These are phyloP conservation scores for Meteorus sp. DNA, from an alignment of 1,140 invertebrate species.

Conservation along the genomic window DNA sequence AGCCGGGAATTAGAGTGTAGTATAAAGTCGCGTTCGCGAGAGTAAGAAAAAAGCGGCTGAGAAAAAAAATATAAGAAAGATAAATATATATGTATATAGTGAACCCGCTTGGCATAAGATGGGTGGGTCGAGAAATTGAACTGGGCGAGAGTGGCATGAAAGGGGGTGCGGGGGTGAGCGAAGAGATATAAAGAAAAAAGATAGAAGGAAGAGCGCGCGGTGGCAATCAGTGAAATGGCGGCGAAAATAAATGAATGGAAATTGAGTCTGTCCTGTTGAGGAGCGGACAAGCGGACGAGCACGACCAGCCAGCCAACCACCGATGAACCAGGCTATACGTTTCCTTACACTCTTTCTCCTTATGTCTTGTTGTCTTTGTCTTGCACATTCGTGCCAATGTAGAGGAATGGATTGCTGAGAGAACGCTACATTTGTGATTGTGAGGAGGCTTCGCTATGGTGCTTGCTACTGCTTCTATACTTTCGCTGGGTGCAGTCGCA, in stretches of 20 bases:
- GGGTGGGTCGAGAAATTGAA: conserved; percentile 8
- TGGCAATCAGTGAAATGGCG: conserved; percentile 55
- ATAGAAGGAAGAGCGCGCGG: conserved; percentile 26
- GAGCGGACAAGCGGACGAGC: conserved; percentile 26
- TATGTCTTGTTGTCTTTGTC: too few species aligned
- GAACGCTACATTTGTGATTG: conserved; percentile 46
- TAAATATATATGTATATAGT: too few species aligned
- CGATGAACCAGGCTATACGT: conserved; percentile 15
- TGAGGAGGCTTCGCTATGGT: conserved; percentile 42
- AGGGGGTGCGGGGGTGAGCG: conserved; percentile 4
- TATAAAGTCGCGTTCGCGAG: conserved; percentile 28
- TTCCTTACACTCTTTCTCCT: conserved; percentile 24
- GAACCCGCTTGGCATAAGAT: background rate
- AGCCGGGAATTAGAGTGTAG: conserved; percentile 45
- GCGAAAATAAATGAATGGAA: conserved; percentile 57
- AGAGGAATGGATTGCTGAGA: conserved; percentile 44
- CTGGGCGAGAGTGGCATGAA: conserved; percentile 5
- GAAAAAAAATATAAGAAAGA: conserved; percentile 10
- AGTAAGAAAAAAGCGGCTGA: conserved; percentile 2
- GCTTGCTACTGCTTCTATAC: too few species aligned
- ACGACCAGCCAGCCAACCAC: conserved; percentile 32
- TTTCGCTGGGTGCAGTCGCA: too few species aligned
- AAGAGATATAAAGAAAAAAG: conserved; percentile 3
- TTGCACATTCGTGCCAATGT: too few species aligned
- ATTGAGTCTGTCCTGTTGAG: conserved; percentile 47